These are phyloP conservation scores for Linyphia triangularis DNA, from an alignment of 2,888 invertebrate genomes.

Conservation along the genomic window DNA sequence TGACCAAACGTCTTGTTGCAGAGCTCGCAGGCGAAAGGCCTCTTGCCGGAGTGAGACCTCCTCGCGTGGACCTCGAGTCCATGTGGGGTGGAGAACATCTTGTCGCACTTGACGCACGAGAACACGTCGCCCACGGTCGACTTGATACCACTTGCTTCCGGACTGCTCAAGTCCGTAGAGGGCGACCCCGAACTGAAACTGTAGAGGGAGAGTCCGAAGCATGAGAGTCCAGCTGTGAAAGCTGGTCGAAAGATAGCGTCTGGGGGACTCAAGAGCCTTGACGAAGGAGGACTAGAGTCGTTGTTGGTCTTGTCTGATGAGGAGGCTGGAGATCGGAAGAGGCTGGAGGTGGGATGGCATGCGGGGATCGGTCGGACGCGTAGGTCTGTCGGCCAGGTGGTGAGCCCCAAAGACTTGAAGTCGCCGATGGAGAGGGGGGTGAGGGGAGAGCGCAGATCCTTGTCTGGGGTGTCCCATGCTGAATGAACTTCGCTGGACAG, in stretches of 20 bases:
- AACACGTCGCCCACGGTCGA: constrained; percentile 83
- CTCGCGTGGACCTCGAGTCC: constrained; percentile 98
- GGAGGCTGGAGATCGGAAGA: constrained; percentile 26
- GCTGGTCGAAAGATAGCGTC: constrained; percentile 54
- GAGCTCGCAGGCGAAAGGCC: constrained; percentile 96
- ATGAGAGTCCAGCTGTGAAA: constrained; percentile 50
- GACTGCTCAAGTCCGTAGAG: constrained; percentile 4
- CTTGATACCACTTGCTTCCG: constrained; percentile 47
- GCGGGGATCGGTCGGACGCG: constrained; percentile 55
- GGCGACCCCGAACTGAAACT: constrained; percentile 42
- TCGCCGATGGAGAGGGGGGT: constrained; percentile 52
- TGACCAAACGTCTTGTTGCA: constrained; percentile 99
- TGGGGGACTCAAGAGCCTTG: background rate
- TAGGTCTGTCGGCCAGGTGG: constrained; percentile 66
- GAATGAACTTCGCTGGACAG: constrained; percentile 39
- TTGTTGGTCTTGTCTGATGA: constrained; percentile 1
- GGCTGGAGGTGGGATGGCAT: constrained; percentile 34
- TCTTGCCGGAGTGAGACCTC: constrained; percentile 89
- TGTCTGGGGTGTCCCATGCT: constrained; percentile 35
- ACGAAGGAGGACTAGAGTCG: background rate
- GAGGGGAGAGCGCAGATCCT: constrained; percentile 38
- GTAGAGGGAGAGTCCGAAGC: constrained; percentile 72
- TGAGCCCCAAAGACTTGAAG: constrained; percentile 54
- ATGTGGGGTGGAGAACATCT: constrained; percentile 98
- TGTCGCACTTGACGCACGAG: constrained; percentile 97